These are phyloP conservation scores for Ectemnius lituratus DNA, from an alignment of 2,888 invertebrate genomes.

Conservation along the genomic window DNA sequence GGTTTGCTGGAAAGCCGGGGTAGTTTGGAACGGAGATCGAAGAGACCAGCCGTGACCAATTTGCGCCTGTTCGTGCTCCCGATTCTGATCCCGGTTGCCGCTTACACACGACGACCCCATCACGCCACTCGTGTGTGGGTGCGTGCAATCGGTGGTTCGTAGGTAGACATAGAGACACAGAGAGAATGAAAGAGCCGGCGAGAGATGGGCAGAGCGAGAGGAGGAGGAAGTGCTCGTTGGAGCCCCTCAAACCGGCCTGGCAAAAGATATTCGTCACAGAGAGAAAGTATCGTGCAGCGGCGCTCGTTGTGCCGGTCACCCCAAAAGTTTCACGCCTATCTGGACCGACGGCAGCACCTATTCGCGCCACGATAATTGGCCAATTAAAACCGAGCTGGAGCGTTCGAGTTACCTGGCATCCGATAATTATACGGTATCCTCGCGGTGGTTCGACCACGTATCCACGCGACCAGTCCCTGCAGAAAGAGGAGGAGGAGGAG, in stretches of 20 bases:
- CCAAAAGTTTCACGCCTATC: constrained; percentile 76
- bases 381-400: constrained; percentile 74
- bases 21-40: constrained; percentile 63
- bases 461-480: constrained; percentile 65
- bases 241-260: constrained; percentile 25
- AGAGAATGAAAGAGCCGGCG: neutral
- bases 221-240: neutral
- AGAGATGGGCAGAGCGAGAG: constrained; percentile 15
- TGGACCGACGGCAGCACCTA: constrained; percentile 72
- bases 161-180: neutral
- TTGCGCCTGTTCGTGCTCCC: constrained; percentile 72
- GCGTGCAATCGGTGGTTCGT: neutral
- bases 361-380: constrained; percentile 77
- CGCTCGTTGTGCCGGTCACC: constrained; percentile 72
- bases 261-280: constrained; percentile 63
- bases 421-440: constrained; percentile 74
- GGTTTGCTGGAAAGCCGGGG: constrained; percentile 27
- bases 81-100: constrained; percentile 61
- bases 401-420: constrained; percentile 74
- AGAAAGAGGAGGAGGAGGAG: constrained; percentile 37
- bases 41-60: constrained; percentile 76
- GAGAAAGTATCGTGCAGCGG: constrained; percentile 66
- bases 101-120: constrained; percentile 19
- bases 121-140: neutral
- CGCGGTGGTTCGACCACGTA: constrained; percentile 72